phyloP scores from a whole-genome alignment of 2,888 invertebrate genomes.

The Andrena fulva region DNA sequence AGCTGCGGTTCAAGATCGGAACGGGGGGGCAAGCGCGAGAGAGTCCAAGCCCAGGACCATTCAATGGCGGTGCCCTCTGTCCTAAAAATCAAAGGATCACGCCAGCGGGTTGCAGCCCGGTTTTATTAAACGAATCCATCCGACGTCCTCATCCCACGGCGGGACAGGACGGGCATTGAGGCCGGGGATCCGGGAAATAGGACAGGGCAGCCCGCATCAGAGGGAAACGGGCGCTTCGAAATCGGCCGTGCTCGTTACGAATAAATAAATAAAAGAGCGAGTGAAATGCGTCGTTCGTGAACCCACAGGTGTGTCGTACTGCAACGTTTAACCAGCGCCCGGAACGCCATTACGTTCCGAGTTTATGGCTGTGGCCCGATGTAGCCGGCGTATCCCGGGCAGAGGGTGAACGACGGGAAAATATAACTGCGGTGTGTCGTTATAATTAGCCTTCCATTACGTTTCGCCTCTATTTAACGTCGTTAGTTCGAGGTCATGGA shows the following conservation, averaged over 20 bases:
- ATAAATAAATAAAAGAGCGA: constrained; percentile 61
- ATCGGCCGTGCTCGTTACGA: constrained; percentile 52
- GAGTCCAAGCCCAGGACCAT: neutral
- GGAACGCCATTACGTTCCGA: constrained; percentile 57
- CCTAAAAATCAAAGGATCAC: constrained; percentile 2
- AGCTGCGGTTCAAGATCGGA: neutral
- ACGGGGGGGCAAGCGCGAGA: neutral
- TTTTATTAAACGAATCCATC: constrained; percentile 18
- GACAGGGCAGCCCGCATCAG: constrained; percentile 38
- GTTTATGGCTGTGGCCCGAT: constrained; percentile 54
- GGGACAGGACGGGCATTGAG: neutral
- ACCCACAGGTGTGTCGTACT: constrained; percentile 60
- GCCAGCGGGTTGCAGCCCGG: neutral
- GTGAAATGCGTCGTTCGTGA: constrained; percentile 36
- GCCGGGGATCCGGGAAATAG: neutral
- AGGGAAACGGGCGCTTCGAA: constrained; percentile 42
- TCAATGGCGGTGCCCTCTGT: neutral
- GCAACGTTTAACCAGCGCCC: constrained; percentile 52
- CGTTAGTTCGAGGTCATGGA: constrained; percentile 28
- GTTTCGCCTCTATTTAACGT: constrained; percentile 59
- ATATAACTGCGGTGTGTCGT: constrained; percentile 59
- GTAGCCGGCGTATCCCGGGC: constrained; percentile 56
- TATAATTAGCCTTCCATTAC: constrained; percentile 66
- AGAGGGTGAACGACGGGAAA: constrained; percentile 54
- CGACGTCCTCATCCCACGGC: neutral